Conservation (phyloP, 2,113 vertebrate species). For the Pygathrix nemaeus region DNA sequence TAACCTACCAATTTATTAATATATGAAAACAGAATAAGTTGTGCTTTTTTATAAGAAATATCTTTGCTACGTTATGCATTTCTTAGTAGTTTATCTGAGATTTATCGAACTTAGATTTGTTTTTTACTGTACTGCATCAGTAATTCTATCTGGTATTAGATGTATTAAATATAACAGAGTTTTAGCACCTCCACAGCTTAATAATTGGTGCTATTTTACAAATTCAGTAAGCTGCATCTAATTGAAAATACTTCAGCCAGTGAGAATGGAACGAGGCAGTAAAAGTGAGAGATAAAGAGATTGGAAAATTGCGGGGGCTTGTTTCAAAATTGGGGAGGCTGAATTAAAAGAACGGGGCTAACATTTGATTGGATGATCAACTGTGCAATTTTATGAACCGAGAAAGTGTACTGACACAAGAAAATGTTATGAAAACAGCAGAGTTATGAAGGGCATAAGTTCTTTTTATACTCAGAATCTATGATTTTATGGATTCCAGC, state of each 20-base stretch:
- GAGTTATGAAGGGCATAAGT: neutral
- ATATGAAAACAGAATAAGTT: neutral
- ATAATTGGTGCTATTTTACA: neutral
- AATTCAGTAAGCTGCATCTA: neutral
- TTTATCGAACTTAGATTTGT: neutral
- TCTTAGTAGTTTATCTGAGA: neutral
- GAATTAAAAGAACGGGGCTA: neutral
- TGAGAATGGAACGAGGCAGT: neutral
- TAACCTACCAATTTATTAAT: neutral
- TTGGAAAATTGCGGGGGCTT: neutral
- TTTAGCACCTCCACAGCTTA: neutral
- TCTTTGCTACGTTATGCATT: neutral
- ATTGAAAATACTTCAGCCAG: neutral
- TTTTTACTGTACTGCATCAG: neutral
- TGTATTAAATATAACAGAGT: neutral
- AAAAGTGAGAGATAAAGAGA: neutral
- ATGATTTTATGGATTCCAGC: neutral
- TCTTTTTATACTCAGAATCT: neutral
- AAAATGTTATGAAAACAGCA: neutral
- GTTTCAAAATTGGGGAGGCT: neutral
- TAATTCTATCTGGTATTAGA: neutral
- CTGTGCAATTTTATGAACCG: neutral
- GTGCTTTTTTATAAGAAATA: neutral
- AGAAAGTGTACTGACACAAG: neutral
- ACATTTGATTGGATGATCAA: neutral